phyloP scores from a whole-genome alignment of 2,797 vertebrate species.

The Melanotaenia boesemani region DNA sequence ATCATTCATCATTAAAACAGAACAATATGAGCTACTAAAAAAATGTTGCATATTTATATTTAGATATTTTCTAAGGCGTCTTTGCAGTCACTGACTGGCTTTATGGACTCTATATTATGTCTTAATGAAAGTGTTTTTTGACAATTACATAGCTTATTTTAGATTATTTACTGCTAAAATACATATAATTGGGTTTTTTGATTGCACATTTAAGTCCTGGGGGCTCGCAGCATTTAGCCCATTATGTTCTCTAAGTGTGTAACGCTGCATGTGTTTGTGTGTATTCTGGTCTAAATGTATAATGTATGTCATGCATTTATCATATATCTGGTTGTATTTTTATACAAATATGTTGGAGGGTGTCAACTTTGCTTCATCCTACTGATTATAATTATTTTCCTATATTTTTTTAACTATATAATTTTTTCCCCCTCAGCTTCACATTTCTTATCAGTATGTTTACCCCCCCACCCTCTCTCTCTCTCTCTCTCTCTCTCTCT shows the following conservation, averaged over 20 bases:
- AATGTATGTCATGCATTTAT: neutral
- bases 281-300: conserved; percentile 10
- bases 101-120: no score
- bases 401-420: neutral
- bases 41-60: no score
- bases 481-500: neutral
- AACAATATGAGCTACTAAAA: no score
- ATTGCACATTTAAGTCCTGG: conserved; percentile 49
- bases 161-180: conserved; percentile 57
- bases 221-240: conserved; percentile 27
- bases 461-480: neutral
- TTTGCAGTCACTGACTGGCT: neutral
- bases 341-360: conserved; percentile 4
- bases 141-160: conserved; percentile 50
- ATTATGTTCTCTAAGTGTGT: conserved; percentile 51
- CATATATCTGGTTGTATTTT: neutral
- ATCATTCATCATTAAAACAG: no score
- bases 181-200: conserved; percentile 25
- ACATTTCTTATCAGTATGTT: neutral
- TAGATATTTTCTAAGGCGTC: no score
- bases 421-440: neutral
- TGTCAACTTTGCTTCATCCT: conserved; percentile 8
- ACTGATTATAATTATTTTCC: neutral
- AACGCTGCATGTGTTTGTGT: conserved; percentile 29
- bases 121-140: no score